Evolutionary conservation across 2,797 vertebrate genomes (phyloP).

Genomic region (Enteromius paludinosus): DNA sequence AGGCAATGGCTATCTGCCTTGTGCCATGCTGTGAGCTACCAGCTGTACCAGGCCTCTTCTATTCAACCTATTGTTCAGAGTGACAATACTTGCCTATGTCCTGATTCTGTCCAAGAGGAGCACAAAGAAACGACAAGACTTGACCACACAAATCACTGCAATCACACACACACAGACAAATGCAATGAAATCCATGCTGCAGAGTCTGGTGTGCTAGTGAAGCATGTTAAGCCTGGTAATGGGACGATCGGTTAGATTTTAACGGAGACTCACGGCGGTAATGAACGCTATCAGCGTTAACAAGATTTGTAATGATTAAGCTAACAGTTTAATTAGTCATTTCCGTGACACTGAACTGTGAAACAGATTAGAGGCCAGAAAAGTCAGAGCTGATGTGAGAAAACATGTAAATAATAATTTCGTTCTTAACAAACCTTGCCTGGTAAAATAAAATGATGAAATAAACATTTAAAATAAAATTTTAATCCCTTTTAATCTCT

Average conservation of each 20-base stretch:
- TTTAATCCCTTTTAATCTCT: too few species aligned
- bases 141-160: slow-evolving; percentile 39
- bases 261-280: slow-evolving; percentile 18
- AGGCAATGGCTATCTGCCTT: slow-evolving; percentile 39
- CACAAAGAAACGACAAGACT: slow-evolving; percentile 36
- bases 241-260: slow-evolving; percentile 6
- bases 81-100: slow-evolving; percentile 41
- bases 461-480: too few species aligned
- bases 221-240: slow-evolving; percentile 28
- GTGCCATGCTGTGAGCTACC: slow-evolving; percentile 54
- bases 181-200: slow-evolving; percentile 30
- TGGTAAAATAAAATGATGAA: background rate
- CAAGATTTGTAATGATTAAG: slow-evolving; percentile 24
- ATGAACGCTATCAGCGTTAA: slow-evolving; percentile 10
- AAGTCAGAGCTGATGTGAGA: background rate
- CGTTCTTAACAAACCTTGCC: background rate
- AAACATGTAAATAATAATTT: background rate
- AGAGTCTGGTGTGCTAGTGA: slow-evolving; percentile 12
- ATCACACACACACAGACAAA: slow-evolving; percentile 16
- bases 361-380: background rate
- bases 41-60: slow-evolving; percentile 56
- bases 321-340: slow-evolving; percentile 28
- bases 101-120: slow-evolving; percentile 43
- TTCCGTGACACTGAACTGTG: background rate
- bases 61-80: slow-evolving; percentile 46